These are phyloP conservation scores for Pterocles orientalis DNA, from an alignment of 2,113 vertebrate genomes.

Conservation along the genomic window DNA sequence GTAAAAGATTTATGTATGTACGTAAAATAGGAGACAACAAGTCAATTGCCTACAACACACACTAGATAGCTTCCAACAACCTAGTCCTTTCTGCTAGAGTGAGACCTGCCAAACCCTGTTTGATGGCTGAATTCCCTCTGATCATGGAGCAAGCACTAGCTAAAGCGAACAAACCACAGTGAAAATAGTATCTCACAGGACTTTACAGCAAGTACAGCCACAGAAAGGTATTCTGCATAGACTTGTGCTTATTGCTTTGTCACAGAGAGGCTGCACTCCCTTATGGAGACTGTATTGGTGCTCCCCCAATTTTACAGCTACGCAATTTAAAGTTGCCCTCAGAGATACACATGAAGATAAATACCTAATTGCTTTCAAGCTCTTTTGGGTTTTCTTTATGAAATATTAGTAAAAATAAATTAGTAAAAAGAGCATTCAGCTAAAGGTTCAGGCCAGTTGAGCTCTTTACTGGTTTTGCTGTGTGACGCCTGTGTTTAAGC, in stretches of 20 bases:
- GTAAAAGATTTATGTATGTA: background rate
- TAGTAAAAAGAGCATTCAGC: background rate
- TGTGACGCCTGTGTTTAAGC: background rate
- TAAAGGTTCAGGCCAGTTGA: background rate
- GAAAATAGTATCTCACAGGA: background rate
- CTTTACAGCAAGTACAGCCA: background rate
- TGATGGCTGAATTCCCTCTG: background rate
- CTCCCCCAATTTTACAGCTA: background rate
- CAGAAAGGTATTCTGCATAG: background rate
- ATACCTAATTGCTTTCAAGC: background rate
- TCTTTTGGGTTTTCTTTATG: background rate
- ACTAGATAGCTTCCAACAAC: background rate
- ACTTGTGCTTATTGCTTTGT: background rate
- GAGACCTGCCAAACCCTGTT: background rate
- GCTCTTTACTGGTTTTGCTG: background rate
- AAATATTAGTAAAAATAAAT: background rate
- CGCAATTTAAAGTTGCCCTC: background rate
- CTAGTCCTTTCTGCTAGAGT: background rate
- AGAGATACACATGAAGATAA: background rate
- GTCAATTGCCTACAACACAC: background rate
- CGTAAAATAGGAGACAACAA: background rate
- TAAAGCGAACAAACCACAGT: background rate
- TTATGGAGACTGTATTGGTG: background rate
- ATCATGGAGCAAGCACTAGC: fast-evolving
- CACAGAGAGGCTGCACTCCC: background rate